Evolutionary conservation across 2,797 vertebrate species (phyloP).

Genomic region (Gouania willdenowi): DNA sequence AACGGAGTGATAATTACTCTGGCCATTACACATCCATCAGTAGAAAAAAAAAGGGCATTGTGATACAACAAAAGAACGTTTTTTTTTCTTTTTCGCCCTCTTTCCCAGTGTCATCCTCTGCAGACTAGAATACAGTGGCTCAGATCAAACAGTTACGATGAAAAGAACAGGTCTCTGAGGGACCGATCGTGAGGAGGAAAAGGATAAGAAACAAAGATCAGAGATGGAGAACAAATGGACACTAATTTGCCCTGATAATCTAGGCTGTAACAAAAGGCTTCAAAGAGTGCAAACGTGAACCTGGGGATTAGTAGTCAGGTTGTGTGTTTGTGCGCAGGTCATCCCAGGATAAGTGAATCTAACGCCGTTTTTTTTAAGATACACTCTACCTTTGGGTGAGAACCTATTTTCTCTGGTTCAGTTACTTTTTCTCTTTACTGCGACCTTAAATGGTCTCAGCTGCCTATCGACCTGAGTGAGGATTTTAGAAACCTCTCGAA

Average conservation of each 20-base stretch:
- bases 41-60: conserved; percentile 9
- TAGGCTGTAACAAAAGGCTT: conserved; percentile 35
- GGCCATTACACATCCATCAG: conserved; percentile 23
- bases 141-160: conserved; percentile 61
- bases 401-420: conserved; percentile 5
- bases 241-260: conserved; percentile 50
- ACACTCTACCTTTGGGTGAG: conserved; percentile 20
- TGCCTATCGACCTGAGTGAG: too few relatives aligned
- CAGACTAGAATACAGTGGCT: conserved; percentile 37
- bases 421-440: conserved; percentile 10
- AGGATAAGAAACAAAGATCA: conserved; percentile 42
- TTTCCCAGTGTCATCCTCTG: conserved; percentile 5
- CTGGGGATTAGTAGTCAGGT: conserved; percentile 33
- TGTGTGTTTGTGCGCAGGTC: conserved; percentile 13
- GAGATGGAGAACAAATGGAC: conserved; percentile 49
- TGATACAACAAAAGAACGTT: conserved; percentile 18
- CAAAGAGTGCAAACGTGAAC: conserved; percentile 42
- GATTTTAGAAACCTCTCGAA: too few relatives aligned
- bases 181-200: conserved; percentile 28
- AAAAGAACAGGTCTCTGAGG: conserved; percentile 62
- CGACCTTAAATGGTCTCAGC: conserved; percentile 14
- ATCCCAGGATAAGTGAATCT: background rate
- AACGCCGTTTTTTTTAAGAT: conserved; percentile 18
- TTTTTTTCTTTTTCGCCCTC: conserved; percentile 3
- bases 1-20: conserved; percentile 17